Base-by-base conservation (phyloP, 2,888 invertebrate genomes). In the Lepidocyrtinus sp. region DNA sequence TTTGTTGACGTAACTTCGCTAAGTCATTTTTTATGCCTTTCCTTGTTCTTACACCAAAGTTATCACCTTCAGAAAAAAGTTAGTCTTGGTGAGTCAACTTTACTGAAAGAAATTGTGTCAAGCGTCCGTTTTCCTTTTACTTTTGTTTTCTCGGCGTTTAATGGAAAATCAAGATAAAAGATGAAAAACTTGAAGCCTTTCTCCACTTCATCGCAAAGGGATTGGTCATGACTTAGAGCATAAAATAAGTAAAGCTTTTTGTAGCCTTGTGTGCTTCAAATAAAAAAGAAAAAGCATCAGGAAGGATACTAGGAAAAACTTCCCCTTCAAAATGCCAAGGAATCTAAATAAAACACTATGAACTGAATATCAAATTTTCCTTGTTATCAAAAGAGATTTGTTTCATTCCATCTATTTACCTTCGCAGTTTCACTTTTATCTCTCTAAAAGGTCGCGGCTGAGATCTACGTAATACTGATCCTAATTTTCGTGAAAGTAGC, bases 1-100 rank as follows among this genome's bases (percentile, higher is more conserved):
- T 80, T 75, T 80, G 75, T 80, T 80, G 65, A 46, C 59, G 25
- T 26, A 74, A 79, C 45, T 74, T 64, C 79, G 74, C 70, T n/a
- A 79, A 62, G 27, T 21, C 45, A 59, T 50, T 45, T 65, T 36
- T 17, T 19, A 61, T 50, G 50, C 25, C 22, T 61, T 61, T 27
- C 59, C 67, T 61, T 59, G n/a, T 67, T 61, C 59, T 61, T 45
- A 25, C 45, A 17, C 17, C 50, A 50, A 17, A 50, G 50, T 50
- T 50, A 50, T 50, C 50, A 50, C 50, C 50, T 50, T 50, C 55
- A 63, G 36, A 46, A 72, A 45, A 72, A 25, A 26, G 61, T 19
- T 45, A 59, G 5, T 63, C 15, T 72, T 63, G 24, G 0, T 9
- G 24, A 9, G 5, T 22, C 45, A 9, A n/a, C 19, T 19, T n/a